phyloP scores from a whole-genome alignment of 2,888 invertebrate genomes.

The Drosophila neotestacea region DNA sequence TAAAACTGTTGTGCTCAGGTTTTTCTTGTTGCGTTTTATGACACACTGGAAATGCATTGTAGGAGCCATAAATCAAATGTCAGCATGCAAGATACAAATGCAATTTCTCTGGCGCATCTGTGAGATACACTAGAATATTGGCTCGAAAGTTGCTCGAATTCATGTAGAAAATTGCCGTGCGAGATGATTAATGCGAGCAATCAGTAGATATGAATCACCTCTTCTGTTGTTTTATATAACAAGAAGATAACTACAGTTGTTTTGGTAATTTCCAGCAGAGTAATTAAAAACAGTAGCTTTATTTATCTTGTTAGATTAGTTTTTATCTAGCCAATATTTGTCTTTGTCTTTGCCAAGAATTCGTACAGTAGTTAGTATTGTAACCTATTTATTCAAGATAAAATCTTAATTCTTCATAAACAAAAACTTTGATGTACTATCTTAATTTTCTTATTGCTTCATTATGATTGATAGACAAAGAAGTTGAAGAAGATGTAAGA shows the following conservation, averaged over 20 bases:
- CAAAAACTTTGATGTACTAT: neutral
- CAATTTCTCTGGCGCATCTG: conserved; percentile 51
- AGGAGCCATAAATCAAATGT: conserved; percentile 53
- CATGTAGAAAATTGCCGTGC: conserved; percentile 45
- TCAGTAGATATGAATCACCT: conserved; percentile 36
- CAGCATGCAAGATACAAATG: conserved; percentile 30
- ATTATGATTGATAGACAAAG: neutral
- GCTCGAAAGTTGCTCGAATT: conserved; percentile 1
- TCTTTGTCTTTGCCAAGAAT: neutral
- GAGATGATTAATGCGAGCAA: conserved; percentile 44
- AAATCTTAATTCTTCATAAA: neutral
- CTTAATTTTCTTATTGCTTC: neutral
- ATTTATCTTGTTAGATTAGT: conserved; percentile 10
- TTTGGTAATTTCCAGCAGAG: neutral
- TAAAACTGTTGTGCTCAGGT: conserved; percentile 25
- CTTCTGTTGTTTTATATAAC: conserved; percentile 1
- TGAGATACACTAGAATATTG: conserved; percentile 14
- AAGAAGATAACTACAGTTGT: neutral
- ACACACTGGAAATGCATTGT: conserved; percentile 34
- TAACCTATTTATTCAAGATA: neutral
- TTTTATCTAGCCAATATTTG: conserved; percentile 5
- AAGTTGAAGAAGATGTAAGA: neutral
- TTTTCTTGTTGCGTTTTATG: conserved; percentile 25
- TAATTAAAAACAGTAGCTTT: neutral
- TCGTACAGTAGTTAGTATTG: neutral